Evolutionary conservation across 2,113 vertebrate species (phyloP), one percentile per base, ranked within the genome.

Genomic region (Ranitomeya imitator): DNA sequence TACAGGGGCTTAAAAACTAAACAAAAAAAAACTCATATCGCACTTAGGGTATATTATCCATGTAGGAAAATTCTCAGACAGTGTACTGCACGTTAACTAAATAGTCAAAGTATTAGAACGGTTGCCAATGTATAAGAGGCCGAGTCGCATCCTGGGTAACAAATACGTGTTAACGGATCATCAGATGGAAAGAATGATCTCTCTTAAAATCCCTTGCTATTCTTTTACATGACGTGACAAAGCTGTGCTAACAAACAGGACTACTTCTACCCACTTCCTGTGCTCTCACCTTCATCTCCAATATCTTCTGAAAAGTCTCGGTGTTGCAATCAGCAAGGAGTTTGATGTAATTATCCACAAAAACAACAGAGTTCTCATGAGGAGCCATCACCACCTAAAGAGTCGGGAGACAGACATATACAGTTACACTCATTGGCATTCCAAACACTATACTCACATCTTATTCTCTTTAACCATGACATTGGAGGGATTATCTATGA

Each of bases 271-370:
- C 45, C 16, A 37, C 37, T 63, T 63, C 73, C 21, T 52, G 57
- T 19, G 12, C 69, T 88, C 37, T 92, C 26, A 98, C 98, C 97
- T 99, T 99, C 98, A 99, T 99, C 91, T 99, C 98, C 23, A 99
- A 94, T 86, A 99, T 97, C 95, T 99, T 99, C 94, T 99, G 98
- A 95, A 99, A 99, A n/a, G 97, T 99, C 92, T 99, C 98, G 0
- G 96, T 96, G 92, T 96, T 99, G 88, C 97, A 97, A 90, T 99
- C 98, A 9, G 96, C 95, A n/a, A 99, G 96, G 21, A 99, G 97
- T 89, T 99, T 99, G 95, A 99, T 99, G 93, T 99, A 99, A 93
- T 99, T 99, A 93, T 99, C 98, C 3, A 99, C 98, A 93, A 99
- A 99, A 69, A 99, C 97, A 91, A 98, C 96, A 0, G 96, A 87